Conservation (phyloP, 1,140 invertebrate species). For the Centruroides sculpturatus region DNA sequence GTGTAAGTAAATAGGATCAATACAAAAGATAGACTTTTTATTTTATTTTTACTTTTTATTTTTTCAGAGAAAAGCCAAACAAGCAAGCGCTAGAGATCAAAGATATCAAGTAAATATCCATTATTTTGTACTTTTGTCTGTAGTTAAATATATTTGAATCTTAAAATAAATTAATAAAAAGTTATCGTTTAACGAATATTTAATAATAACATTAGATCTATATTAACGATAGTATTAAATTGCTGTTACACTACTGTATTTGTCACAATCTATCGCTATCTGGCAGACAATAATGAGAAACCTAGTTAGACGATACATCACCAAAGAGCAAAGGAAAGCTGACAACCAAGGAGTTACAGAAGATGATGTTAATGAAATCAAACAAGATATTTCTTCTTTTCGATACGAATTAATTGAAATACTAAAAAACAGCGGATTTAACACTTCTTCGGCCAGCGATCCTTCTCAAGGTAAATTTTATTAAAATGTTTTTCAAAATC, state of each 20-base stretch:
- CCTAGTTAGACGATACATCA: conserved; percentile 86
- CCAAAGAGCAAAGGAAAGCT: conserved; percentile 82
- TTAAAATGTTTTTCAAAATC: not conserved
- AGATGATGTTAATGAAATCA: conserved; percentile 97
- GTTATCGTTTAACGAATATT: too few species aligned
- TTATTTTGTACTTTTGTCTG: too few species aligned
- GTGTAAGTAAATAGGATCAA: too few species aligned
- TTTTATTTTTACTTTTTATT: conserved; percentile 15
- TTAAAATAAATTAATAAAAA: too few species aligned
- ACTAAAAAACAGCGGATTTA: conserved; percentile 63
- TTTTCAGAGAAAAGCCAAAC: conserved; percentile 68
- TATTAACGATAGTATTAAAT: too few species aligned
- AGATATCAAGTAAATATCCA: not conserved
- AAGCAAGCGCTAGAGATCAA: conserved; percentile 69
- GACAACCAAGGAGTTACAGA: conserved; percentile 91
- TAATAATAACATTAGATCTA: too few species aligned
- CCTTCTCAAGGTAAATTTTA: conserved; percentile 6
- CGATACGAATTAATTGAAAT: conserved; percentile 91
- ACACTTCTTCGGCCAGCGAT: conserved; percentile 19
- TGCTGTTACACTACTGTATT: not conserved
- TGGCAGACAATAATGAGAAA: conserved; percentile 82
- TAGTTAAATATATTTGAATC: too few species aligned
- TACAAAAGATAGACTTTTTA: too few species aligned
- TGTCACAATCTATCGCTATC: not conserved
- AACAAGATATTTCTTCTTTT: conserved; percentile 92